phyloP scores from a whole-genome alignment of 2,797 vertebrate species.

The Darevskia nairensis region DNA sequence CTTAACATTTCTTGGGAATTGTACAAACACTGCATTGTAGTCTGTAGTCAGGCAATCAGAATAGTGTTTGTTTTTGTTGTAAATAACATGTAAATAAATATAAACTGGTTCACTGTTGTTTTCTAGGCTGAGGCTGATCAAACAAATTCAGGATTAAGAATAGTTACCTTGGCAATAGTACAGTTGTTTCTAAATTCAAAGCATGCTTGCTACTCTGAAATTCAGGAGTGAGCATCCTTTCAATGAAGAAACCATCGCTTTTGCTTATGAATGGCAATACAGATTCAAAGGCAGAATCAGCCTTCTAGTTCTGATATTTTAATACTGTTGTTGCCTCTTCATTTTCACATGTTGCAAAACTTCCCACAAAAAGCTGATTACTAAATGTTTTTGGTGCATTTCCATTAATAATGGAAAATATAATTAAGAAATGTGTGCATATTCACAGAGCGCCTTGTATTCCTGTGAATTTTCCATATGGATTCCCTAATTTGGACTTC shows the following conservation, averaged over 20 bases:
- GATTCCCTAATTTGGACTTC: not conserved
- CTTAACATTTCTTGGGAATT: not conserved
- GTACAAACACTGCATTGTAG: not conserved
- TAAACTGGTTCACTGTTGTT: not conserved
- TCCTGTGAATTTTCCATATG: not conserved
- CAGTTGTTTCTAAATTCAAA: conserved; percentile 7
- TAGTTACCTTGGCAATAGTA: conserved; percentile 23
- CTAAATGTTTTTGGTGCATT: not conserved
- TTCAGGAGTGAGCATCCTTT: not conserved
- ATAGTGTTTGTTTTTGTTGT: not conserved
- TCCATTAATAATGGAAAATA: not conserved
- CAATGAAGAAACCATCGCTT: not conserved
- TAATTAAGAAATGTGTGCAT: not conserved
- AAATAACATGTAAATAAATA: conserved; percentile 11
- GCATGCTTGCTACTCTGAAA: conserved; percentile 11
- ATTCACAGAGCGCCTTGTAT: not conserved
- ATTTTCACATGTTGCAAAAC: not conserved
- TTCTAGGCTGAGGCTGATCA: not conserved
- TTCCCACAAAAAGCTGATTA: not conserved
- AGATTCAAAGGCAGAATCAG: not conserved
- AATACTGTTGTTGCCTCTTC: no score
- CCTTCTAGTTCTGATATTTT: not conserved
- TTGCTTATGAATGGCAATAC: not conserved
- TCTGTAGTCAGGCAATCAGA: not conserved
- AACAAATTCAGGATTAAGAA: conserved; percentile 12